Evolutionary conservation across 2,113 vertebrate genomes (phyloP).

Genomic region (Zosterops lateralis): DNA sequence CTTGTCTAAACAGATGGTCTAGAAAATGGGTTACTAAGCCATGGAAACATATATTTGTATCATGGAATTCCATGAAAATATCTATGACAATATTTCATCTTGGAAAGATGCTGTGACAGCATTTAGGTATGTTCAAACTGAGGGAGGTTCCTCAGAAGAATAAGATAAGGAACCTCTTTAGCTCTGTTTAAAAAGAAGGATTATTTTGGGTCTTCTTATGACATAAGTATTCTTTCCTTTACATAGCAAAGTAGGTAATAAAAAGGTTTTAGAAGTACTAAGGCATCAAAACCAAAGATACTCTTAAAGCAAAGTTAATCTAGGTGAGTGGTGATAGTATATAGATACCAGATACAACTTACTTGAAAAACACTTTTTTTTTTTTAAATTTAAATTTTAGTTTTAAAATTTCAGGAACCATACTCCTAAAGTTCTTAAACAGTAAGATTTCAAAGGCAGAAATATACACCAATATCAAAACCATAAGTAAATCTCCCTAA

Average conservation of each 20-base stretch:
- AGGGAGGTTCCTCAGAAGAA: neutral
- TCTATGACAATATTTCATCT: neutral
- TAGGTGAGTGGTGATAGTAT: neutral
- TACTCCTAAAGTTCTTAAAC: neutral
- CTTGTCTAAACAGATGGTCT: neutral
- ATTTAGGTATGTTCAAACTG: neutral
- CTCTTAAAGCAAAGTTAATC: neutral
- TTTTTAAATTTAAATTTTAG: neutral
- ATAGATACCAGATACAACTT: neutral
- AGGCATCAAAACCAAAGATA: neutral
- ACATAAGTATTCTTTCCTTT: neutral
- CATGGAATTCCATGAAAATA: neutral
- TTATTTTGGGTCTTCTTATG: neutral
- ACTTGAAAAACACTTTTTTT: neutral
- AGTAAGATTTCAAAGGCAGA: neutral
- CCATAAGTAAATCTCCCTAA: neutral
- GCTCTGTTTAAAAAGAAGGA: neutral
- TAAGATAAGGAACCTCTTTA: neutral
- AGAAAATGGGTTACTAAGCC: neutral
- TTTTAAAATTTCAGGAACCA: neutral
- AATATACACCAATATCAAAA: neutral
- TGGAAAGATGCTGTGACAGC: neutral
- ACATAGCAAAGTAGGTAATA: neutral
- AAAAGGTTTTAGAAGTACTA: neutral
- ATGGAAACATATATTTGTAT: neutral